Base-by-base conservation (phyloP, 2,888 invertebrate genomes). In the Ochlodes sylvanus region DNA sequence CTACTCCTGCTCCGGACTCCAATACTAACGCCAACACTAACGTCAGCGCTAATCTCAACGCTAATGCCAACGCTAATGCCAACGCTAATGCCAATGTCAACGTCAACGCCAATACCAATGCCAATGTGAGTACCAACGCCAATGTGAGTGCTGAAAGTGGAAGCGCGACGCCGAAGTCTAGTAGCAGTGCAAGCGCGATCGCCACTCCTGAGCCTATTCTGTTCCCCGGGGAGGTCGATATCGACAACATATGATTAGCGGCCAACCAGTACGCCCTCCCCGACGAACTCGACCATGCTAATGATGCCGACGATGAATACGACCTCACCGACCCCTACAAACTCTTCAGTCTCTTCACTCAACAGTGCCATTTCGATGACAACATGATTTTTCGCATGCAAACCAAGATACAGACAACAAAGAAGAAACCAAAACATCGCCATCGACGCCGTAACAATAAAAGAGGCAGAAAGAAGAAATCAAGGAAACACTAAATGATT, bases 221-320 rank as follows among this genome's bases (percentile, higher is more conserved):
- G 2, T 78, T 84, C 14, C 80, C 81, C 69, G 70, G 75, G n/a
- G 87, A 85, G 44, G 74, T 82, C 0, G 83, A 81, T 34, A 68
- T 77, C 0, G 87, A 87, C 71, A 72, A 83, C 42, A 81, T 79
- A 82, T 89, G 89, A 89, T 88, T 77, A 72, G 69, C 60, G 68
- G 68, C 69, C 41, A 72, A 72, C 63, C 63, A 67, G 32, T 60
- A 34, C 34, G 61, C 69, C 27, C 47, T 50, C 17, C 57, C 57
- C 54, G 63, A 58, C 61, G 47, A 63, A 57, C 67, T 12, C 15
- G 42, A 63, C 62, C 27, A 69, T 44, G 47, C 58, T 38, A 17
- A 69, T 42, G 70, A 73, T 60, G 66, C 60, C 52, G 69, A 69
- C 44, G 72, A n/a, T n/a, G n/a, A 75, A 50, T 65, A 72, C 63